Conservation (phyloP, 2,113 vertebrate genomes). For the cat (Felis catus) region F.catus_Fca126_mat1.0 CM031414.1:108661001-108661500, state of each 20-base stretch:
- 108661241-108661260: background rate
- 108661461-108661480: slow-evolving; percentile 68
- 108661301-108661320: slow-evolving; percentile 11
- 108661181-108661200: slow-evolving; percentile 7
- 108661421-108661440: slow-evolving; percentile 79
- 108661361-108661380: slow-evolving; percentile 58
- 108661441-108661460: slow-evolving; percentile 73
- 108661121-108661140: no score
- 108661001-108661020: no score
- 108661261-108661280: slow-evolving; percentile 17
- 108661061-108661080: no score
- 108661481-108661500: slow-evolving; percentile 84
- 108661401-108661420: slow-evolving; percentile 44
- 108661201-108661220: background rate
- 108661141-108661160: no score
- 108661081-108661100: no score
- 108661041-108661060: no score
- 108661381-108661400: background rate
- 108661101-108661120: no score
- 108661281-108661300: background rate
- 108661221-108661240: slow-evolving; percentile 23
- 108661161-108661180: no score
- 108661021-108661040: no score
- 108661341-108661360: slow-evolving; percentile 32
- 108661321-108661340: slow-evolving; percentile 3